Percentiles rank a stretch among this genome's conserved stretches.
Evolutionary conservation across 92 coral and sea anemone genomes (phyloP).

Genomic region (Porites divaricata): DNA sequence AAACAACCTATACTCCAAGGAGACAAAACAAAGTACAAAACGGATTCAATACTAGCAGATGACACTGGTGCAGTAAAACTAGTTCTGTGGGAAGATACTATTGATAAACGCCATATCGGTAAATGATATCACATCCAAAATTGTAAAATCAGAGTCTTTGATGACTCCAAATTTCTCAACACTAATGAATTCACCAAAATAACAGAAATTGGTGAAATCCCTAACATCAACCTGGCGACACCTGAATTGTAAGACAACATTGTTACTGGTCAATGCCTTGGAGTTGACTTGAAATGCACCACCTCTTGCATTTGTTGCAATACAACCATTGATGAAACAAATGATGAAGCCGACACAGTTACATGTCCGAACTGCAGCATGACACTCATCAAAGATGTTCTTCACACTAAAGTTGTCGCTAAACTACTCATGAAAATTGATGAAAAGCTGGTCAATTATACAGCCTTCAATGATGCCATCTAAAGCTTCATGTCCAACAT

Average conservation of each 20-base stretch:
- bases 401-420: no score
- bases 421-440: no score
- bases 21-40: background rate
- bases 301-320: conserved; percentile 63
- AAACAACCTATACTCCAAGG: background rate
- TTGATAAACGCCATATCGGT: conserved; percentile 14
- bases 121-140: background rate
- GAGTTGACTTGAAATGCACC: conserved; percentile 44
- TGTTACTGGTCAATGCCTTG: conserved; percentile 54
- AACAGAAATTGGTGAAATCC: conserved; percentile 23
- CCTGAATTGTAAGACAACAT: conserved; percentile 49
- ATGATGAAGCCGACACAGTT: conserved; percentile 48
- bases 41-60: background rate
- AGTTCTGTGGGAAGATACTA: background rate
- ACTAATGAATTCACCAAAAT: conserved; percentile 38
- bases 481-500: conserved; percentile 49
- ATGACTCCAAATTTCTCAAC: conserved; percentile 58
- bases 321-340: conserved; percentile 33
- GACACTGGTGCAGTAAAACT: background rate
- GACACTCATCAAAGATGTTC: no score
- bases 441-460: conserved; percentile 28
- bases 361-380: conserved; percentile 64
- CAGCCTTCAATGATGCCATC: conserved; percentile 54
- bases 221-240: background rate
- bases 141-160: conserved; percentile 31